These are phyloP conservation scores for Poeciliopsis infans DNA, from an alignment of 2,797 vertebrate species.

Conservation along the genomic window DNA sequence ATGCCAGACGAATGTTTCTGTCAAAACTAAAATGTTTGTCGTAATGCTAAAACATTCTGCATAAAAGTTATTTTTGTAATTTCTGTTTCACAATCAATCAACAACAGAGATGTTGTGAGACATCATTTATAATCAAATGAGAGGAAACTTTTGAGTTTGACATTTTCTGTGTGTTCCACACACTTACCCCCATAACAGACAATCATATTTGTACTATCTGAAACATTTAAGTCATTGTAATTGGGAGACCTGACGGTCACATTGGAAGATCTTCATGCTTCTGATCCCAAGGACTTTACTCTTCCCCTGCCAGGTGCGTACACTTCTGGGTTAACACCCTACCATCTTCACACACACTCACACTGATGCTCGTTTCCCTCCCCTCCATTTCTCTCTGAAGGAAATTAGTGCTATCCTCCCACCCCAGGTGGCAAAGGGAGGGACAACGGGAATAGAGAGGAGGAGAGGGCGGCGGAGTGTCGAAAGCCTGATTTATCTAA, in stretches of 20 bases:
- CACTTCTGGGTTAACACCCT: conserved; percentile 60
- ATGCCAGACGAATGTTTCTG: not conserved
- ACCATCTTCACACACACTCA: conserved; percentile 26
- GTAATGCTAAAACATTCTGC: not conserved
- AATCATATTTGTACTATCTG: conserved; percentile 3
- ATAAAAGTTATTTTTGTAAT: not conserved
- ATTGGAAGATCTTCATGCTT: conserved; percentile 30
- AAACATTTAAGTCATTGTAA: conserved; percentile 21
- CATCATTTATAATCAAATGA: not conserved
- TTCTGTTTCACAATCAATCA: not conserved
- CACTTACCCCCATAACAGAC: conserved; percentile 2
- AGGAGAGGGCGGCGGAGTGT: conserved; percentile 80
- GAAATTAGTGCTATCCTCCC: conserved; percentile 88
- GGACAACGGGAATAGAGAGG: conserved; percentile 78
- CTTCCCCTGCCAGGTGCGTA: conserved; percentile 64
- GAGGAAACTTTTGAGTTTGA: not conserved
- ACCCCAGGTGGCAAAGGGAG: conserved; percentile 82
- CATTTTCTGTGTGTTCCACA: no score
- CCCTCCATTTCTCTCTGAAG: conserved; percentile 76
- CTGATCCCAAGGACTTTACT: conserved; percentile 58
- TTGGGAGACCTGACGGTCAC: conserved; percentile 24
- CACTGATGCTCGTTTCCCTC: conserved; percentile 55
- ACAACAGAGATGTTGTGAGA: not conserved
- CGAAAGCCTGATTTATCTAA: conserved; percentile 88
- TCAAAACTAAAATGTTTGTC: not conserved